Percentiles rank a stretch among this genome's conserved stretches.
Conservation (phyloP, 2,888 invertebrate species). For the Oligia strigilis region DNA sequence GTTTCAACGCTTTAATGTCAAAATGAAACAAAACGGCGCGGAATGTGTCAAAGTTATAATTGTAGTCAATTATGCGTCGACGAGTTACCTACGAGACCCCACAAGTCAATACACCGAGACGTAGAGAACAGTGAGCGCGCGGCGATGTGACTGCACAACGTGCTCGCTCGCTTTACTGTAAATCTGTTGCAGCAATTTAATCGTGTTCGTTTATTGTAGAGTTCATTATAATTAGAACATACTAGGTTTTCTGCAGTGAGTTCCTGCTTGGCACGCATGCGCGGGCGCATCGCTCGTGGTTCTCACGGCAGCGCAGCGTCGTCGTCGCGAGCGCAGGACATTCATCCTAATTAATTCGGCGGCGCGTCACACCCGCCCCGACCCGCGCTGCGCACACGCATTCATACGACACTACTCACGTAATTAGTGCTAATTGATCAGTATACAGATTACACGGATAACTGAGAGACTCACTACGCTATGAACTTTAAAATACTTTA, state of each 20-base stretch:
- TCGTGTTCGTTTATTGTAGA: background rate
- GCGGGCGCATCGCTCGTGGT: slow-evolving; percentile 42
- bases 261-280: background rate
- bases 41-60: slow-evolving; percentile 33
- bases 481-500: slow-evolving; percentile 6
- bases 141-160: too few relatives aligned
- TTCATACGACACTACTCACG: slow-evolving; percentile 11
- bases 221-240: background rate
- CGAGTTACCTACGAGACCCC: too few relatives aligned
- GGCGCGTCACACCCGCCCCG: slow-evolving; percentile 24
- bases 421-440: slow-evolving; percentile 41
- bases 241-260: slow-evolving; percentile 12
- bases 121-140: background rate
- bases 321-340: slow-evolving; percentile 53
- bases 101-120: background rate
- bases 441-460: slow-evolving; percentile 8
- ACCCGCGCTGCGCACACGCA: background rate
- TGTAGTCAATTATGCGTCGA: too few relatives aligned
- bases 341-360: slow-evolving; percentile 67
- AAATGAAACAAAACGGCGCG: background rate
- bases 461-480: slow-evolving; percentile 14
- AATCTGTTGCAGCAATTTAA: background rate
- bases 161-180: too few relatives aligned
- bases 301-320: slow-evolving; percentile 56
- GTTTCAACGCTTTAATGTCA: background rate